Percentiles rank a stretch among this genome's conserved stretches.
These are phyloP conservation scores for Ceratina japonica DNA, from an alignment of 1,140 invertebrate genomes.

Conservation along the genomic window DNA sequence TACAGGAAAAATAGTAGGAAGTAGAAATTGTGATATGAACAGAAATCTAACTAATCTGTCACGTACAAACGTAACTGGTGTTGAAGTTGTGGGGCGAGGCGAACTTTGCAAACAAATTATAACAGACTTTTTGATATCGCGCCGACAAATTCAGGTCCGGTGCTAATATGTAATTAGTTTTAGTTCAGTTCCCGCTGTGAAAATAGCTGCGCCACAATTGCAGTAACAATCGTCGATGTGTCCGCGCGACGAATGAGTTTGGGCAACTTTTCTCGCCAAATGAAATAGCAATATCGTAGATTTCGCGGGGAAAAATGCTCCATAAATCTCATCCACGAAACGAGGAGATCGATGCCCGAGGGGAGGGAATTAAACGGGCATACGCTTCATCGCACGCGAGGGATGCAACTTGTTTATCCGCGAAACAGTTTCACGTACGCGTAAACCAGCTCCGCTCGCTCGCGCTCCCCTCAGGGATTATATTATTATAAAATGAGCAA, in stretches of 20 bases:
- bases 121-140: too few species aligned
- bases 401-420: constrained; percentile 12
- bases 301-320: not conserved
- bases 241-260: constrained; percentile 20
- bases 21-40: too few species aligned
- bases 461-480: not conserved
- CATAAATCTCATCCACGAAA: not conserved
- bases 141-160: too few species aligned
- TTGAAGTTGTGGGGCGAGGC: too few species aligned
- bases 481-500: constrained; percentile 16
- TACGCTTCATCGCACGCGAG: not conserved
- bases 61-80: too few species aligned
- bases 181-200: constrained; percentile 19
- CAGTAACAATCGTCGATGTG: constrained; percentile 19
- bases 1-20: too few species aligned
- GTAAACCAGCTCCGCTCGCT: not conserved
- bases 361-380: not conserved
- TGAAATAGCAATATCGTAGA: not conserved
- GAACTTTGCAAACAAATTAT: too few species aligned
- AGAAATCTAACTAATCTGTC: too few species aligned
- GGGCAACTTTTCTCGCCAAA: not conserved
- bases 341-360: not conserved
- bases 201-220: not conserved
- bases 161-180: constrained; percentile 27
- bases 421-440: not conserved